A percentile compares a stretch with the other conserved stretches of the same genome.
Conservation (phyloP, 2,888 invertebrate species). For the Zaprionus obscuricornis region DNA sequence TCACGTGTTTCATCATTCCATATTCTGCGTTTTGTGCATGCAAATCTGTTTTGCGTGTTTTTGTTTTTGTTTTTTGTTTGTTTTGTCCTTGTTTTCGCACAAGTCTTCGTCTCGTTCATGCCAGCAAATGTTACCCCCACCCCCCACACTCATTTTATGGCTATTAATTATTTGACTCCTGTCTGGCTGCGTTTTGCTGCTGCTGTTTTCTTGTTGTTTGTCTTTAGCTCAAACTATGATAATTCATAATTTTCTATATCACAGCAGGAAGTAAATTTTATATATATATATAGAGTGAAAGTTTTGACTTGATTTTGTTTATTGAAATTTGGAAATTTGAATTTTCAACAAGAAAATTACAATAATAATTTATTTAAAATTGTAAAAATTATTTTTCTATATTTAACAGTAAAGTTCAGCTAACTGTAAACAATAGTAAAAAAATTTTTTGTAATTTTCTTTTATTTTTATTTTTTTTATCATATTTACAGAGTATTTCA, state of each 20-base stretch:
- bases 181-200: conserved; percentile 63
- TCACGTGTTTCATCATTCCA: conserved; percentile 40
- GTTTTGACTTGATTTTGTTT: too few species aligned
- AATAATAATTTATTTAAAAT: too few species aligned
- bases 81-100: conserved; percentile 51
- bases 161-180: conserved; percentile 75
- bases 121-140: not conserved
- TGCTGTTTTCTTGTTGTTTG: conserved; percentile 40
- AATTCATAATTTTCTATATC: conserved; percentile 60
- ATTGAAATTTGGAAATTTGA: too few species aligned
- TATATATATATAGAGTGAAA: not conserved
- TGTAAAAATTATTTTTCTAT: too few species aligned
- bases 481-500: conserved; percentile 37
- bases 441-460: too few species aligned
- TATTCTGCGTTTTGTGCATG: conserved; percentile 58
- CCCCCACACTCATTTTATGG: conserved; percentile 18
- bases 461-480: too few species aligned
- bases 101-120: conserved; percentile 29
- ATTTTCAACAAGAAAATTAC: too few species aligned
- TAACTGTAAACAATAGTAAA: too few species aligned
- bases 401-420: too few species aligned
- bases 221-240: conserved; percentile 57
- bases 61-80: conserved; percentile 39
- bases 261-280: conserved; percentile 8
- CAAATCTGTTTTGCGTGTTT: conserved; percentile 71